Evolutionary conservation across 2,888 invertebrate genomes (phyloP).

Genomic region (Xanthorhoe designata): DNA sequence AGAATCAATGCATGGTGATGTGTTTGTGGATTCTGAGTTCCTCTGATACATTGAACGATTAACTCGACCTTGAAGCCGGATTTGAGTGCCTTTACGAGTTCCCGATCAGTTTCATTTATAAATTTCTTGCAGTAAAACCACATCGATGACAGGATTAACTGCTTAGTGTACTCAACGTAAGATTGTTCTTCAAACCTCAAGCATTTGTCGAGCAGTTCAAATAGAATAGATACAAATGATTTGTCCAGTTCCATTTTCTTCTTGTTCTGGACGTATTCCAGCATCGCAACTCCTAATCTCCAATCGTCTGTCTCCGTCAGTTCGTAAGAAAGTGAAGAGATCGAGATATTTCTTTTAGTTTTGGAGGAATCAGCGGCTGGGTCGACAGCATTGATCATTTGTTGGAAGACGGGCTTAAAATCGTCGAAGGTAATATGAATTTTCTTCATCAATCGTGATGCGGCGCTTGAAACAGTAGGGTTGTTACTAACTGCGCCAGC

Average conservation of each 20-base stretch:
- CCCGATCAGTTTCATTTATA: slow-evolving; percentile 69
- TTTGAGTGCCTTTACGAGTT: slow-evolving; percentile 75
- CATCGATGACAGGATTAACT: slow-evolving; percentile 92
- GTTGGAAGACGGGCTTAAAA: slow-evolving; percentile 84
- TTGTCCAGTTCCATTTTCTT: slow-evolving; percentile 90
- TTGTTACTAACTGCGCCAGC: slow-evolving; percentile 86
- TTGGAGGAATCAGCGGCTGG: slow-evolving; percentile 70
- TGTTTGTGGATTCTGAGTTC: slow-evolving; percentile 97
- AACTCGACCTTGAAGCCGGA: slow-evolving; percentile 89
- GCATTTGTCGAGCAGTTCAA: slow-evolving; percentile 92
- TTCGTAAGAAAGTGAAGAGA: slow-evolving; percentile 83
- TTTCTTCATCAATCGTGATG: slow-evolving; percentile 87
- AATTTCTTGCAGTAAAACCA: slow-evolving; percentile 89
- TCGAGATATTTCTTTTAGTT: slow-evolving; percentile 74
- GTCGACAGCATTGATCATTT: slow-evolving; percentile 85
- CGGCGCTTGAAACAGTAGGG: slow-evolving; percentile 85
- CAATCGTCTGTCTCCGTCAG: slow-evolving; percentile 89
- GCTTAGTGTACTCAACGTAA: slow-evolving; percentile 94
- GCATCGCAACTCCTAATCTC: slow-evolving; percentile 91
- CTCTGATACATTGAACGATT: slow-evolving; percentile 95
- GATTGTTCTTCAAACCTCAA: slow-evolving; percentile 92
- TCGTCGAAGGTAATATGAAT: slow-evolving; percentile 87
- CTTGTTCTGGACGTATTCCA: slow-evolving; percentile 95
- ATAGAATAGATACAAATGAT: slow-evolving; percentile 89
- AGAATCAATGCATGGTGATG: slow-evolving; percentile 96